Base-by-base conservation (phyloP, 2,888 invertebrate genomes). In the Macrosoma leucophasiata region DNA sequence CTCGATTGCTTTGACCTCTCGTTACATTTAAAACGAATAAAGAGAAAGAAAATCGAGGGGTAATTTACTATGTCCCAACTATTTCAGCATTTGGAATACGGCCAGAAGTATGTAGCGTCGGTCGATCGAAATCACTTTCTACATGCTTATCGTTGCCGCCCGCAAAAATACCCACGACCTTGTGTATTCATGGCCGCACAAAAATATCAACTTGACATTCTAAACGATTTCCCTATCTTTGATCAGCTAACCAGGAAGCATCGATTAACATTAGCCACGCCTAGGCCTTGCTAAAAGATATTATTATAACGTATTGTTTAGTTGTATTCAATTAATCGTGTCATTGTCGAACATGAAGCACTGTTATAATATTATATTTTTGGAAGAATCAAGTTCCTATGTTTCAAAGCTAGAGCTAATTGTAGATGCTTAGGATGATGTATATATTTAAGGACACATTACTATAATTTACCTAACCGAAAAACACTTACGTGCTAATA, bases 131-230 rank as follows among this genome's bases (percentile, higher is more conserved):
- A 77, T 79, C 75, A 78, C 78, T 81, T 81, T 82, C 74, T 74
- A 73, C 66, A 54, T 62, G 61, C 58, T 70, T 73, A 75, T 74
- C 69, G 68, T 57, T 50, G 55, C 62, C 66, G 62, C 55, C 61
- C 57, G 68, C 68, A 71, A 71, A 61, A 70, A 74, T 72, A 71
- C 62, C 60, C 57, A 53, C 55, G 74, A 67, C 82, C 82, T 82
- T 81, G 78, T 66, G 57, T 62, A 50, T 71, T 76, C 81, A 79
- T 58, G 78, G 81, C 58, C 77, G 68, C 59, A 76, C 78, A 75
- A 79, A 82, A 82, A 81, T 82, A 82, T 73, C 76, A 70, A 74
- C 68, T 67, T 78, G 75, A 78, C 78, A 79, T 79, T 79, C 77
- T 74, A 78, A 71, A 72, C 64, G 70, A 73, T 78, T 78, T 76